Conservation (phyloP, 2,797 vertebrate species). For the Pachyuromys duprasi region DNA sequence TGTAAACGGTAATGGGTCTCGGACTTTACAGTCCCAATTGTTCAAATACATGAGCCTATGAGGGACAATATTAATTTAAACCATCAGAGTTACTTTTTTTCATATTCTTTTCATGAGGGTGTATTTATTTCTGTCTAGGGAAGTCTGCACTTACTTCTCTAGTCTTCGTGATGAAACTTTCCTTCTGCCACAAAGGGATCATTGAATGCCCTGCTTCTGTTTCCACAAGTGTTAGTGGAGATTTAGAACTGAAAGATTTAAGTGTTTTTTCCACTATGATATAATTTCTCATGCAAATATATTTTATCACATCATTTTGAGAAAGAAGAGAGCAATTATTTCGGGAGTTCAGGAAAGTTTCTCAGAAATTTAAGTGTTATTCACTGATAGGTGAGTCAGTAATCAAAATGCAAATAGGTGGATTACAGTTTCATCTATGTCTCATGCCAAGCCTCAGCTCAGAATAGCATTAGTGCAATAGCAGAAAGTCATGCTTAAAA, state of each 20-base stretch:
- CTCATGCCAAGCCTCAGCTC: conserved; percentile 29
- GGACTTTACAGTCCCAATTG: background rate
- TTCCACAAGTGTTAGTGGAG: background rate
- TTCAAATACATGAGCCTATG: background rate
- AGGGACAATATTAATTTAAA: background rate
- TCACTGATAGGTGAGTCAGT: conserved; percentile 46
- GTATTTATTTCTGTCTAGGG: background rate
- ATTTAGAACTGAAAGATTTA: conserved; percentile 17
- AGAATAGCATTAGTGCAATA: conserved; percentile 40
- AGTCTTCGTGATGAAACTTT: background rate
- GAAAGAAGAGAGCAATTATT: conserved; percentile 39
- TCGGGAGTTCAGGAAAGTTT: conserved; percentile 44
- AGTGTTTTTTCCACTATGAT: background rate
- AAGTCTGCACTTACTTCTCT: background rate
- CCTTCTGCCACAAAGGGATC: background rate
- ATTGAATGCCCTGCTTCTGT: background rate
- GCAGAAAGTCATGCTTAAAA: conserved; percentile 32
- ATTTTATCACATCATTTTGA: conserved; percentile 2
- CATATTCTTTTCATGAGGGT: background rate
- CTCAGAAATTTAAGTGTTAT: conserved; percentile 49
- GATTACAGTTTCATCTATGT: conserved; percentile 57
- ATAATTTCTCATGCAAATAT: background rate
- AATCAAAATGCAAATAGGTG: conserved; percentile 72
- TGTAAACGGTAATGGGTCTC: background rate
- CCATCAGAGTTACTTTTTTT: background rate